These are phyloP conservation scores for Autographa pulchrina DNA, from an alignment of 2,888 invertebrate genomes.

Conservation along the genomic window DNA sequence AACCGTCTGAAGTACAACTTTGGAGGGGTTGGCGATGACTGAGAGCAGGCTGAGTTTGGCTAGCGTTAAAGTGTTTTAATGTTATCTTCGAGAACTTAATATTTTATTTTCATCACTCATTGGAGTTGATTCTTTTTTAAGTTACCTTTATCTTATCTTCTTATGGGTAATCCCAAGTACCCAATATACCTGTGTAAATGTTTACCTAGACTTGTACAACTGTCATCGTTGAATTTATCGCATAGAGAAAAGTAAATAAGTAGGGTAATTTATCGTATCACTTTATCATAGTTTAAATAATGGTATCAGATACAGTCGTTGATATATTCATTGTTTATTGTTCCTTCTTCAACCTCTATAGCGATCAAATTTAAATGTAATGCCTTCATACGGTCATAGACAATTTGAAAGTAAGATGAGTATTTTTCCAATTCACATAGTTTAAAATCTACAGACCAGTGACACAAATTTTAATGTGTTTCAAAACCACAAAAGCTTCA, in stretches of 20 bases:
- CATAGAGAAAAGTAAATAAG: too few species aligned
- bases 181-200: neutral
- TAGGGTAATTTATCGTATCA: too few species aligned
- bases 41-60: too few species aligned
- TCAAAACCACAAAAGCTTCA: neutral
- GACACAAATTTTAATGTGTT: too few species aligned
- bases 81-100: too few species aligned
- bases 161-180: neutral
- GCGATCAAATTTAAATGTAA: neutral
- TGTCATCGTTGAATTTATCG: neutral
- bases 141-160: neutral
- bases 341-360: neutral
- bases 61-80: too few species aligned
- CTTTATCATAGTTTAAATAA: constrained; percentile 8
- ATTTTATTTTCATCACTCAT: neutral
- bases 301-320: neutral
- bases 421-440: neutral
- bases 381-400: neutral
- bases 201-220: neutral
- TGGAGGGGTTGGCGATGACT: neutral
- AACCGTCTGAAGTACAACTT: neutral
- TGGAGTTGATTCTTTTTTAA: neutral
- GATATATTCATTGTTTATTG: constrained; percentile 3
- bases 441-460: neutral
- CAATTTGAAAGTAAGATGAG: neutral